phyloP scores from a whole-genome alignment of 2,797 vertebrate genomes.

The Perodicticus potto region DNA sequence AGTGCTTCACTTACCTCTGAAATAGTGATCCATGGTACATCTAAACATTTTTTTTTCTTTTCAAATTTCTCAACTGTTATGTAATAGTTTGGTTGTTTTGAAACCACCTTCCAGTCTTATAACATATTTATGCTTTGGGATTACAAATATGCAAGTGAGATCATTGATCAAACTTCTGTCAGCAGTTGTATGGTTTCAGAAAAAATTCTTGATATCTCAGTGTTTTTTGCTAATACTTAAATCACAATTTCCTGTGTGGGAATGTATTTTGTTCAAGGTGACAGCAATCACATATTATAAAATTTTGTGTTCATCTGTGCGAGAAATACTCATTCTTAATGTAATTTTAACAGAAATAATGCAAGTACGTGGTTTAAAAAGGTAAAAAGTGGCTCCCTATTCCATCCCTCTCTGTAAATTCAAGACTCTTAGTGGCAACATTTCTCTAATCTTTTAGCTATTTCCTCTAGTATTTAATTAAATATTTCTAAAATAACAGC shows the following conservation, averaged over 20 bases:
- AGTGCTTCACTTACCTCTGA: slow-evolving; percentile 58
- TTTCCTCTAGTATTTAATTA: slow-evolving; percentile 20
- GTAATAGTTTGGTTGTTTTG: slow-evolving; percentile 20
- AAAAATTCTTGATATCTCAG: background rate
- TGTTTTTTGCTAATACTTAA: slow-evolving; percentile 54
- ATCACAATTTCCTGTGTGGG: slow-evolving; percentile 19
- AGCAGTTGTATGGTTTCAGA: slow-evolving; percentile 12
- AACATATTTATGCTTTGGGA: slow-evolving; percentile 46
- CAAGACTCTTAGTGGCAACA: slow-evolving; percentile 2
- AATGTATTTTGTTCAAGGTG: slow-evolving; percentile 20
- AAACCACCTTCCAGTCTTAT: slow-evolving; percentile 31
- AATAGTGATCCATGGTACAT: background rate
- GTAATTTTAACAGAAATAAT: slow-evolving; percentile 54
- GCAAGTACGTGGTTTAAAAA: background rate
- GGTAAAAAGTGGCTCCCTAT: background rate
- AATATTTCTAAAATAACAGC: slow-evolving; percentile 48
- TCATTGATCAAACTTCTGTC: slow-evolving; percentile 52
- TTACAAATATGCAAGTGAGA: background rate
- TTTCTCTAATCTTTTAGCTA: slow-evolving; percentile 27
- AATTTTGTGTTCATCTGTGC: background rate
- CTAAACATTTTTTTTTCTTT: slow-evolving; percentile 25
- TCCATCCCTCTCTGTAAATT: background rate
- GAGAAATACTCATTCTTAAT: slow-evolving; percentile 45
- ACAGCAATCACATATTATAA: slow-evolving; percentile 53
- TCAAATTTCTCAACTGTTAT: slow-evolving; percentile 1